These are phyloP conservation scores for Drosophila pseudoananassae DNA, from an alignment of 1,140 invertebrate species.

Conservation along the genomic window DNA sequence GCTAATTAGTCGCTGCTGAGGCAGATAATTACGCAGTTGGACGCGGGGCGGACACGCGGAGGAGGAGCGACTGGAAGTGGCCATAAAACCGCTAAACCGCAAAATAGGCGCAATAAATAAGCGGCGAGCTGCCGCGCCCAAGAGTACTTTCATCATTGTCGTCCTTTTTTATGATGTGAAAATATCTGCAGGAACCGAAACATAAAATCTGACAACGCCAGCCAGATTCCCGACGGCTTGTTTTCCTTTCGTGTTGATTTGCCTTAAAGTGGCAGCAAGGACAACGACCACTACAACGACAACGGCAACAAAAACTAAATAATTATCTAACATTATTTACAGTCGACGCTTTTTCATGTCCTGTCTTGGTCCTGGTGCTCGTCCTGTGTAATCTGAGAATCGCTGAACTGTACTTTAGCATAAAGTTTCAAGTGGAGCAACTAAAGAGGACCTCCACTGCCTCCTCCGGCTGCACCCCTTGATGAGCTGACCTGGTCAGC, in stretches of 20 bases:
- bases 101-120: conserved; percentile 81
- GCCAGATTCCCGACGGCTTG: conserved; percentile 10
- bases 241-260: conserved; percentile 55
- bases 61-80: conserved; percentile 58
- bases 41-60: conserved; percentile 19
- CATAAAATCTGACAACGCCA: conserved; percentile 36
- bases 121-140: conserved; percentile 17
- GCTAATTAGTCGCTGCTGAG: conserved; percentile 72
- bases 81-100: conserved; percentile 80
- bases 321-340: conserved; percentile 81
- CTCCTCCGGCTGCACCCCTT: background rate
- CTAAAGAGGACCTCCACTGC: conserved; percentile 14
- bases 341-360: conserved; percentile 66
- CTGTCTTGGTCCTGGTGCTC: conserved; percentile 3
- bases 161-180: conserved; percentile 41
- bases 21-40: conserved; percentile 67
- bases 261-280: conserved; percentile 44
- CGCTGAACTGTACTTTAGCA: conserved; percentile 79
- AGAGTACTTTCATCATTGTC: conserved; percentile 30
- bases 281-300: conserved; percentile 3
- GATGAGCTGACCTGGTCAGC: conserved; percentile 57
- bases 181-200: conserved; percentile 22
- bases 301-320: conserved; percentile 19
- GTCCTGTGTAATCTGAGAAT: conserved; percentile 65
- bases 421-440: conserved; percentile 71